Percentiles rank a stretch among this genome's conserved stretches.
Evolutionary conservation across 2,113 vertebrate species (phyloP).

Genomic region (Scomber scombrus): DNA sequence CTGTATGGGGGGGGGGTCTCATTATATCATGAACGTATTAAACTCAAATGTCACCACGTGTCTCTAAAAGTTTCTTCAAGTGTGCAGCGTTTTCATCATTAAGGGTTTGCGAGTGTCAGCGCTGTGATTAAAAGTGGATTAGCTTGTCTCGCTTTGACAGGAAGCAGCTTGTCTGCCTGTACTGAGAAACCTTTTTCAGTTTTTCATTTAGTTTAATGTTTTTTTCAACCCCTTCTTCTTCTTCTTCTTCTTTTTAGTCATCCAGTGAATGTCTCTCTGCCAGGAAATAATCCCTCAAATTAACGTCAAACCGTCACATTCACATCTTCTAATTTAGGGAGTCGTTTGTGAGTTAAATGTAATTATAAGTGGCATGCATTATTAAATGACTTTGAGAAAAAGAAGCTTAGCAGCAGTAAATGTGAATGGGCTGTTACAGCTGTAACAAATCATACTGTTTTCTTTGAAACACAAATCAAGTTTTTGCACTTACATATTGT

Average conservation of each 20-base stretch:
- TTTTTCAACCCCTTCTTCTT: no score
- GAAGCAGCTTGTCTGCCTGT: not conserved
- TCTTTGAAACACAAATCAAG: not conserved
- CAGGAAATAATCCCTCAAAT: constrained; percentile 23
- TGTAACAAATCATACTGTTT: not conserved
- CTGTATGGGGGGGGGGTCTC: constrained; percentile 11
- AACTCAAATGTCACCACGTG: not conserved
- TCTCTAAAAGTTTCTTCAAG: not conserved
- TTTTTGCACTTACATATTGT: not conserved
- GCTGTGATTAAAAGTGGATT: constrained; percentile 16
- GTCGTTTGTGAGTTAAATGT: not conserved
- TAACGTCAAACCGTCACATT: not conserved
- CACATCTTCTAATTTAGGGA: not conserved
- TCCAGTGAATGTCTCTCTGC: not conserved
- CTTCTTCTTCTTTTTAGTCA: not conserved
- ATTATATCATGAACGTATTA: not conserved
- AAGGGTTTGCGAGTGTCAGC: not conserved
- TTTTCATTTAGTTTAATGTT: not conserved
- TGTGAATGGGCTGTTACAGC: not conserved
- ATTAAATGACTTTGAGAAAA: not conserved
- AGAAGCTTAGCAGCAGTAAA: not conserved
- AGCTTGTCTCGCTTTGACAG: constrained; percentile 7
- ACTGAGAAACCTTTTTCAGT: not conserved
- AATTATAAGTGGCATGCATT: constrained; percentile 1
- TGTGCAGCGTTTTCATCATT: not conserved